phyloP scores from a whole-genome alignment of 2,113 vertebrate genomes.

The Gopherus flavomarginatus region DNA sequence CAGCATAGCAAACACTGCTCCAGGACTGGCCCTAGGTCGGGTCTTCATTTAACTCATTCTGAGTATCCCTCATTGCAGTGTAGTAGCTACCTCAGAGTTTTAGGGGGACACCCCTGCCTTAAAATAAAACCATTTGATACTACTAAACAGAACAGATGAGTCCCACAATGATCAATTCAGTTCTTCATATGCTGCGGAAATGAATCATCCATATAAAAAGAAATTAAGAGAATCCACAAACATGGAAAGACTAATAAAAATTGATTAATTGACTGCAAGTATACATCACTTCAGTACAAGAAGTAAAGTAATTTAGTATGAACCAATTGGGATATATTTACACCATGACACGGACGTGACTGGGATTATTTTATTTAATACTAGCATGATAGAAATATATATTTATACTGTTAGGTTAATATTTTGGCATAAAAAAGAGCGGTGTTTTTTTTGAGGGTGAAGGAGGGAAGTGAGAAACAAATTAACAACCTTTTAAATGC shows the following conservation, averaged over 20 bases:
- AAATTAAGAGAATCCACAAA: background rate
- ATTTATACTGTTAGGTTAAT: conserved; percentile 26
- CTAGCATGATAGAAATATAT: background rate
- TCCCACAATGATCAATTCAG: background rate
- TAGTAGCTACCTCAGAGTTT: background rate
- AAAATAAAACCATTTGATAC: background rate
- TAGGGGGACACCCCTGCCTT: background rate
- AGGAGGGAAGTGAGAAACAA: background rate
- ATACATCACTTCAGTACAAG: background rate
- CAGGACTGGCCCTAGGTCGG: background rate
- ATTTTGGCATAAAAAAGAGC: conserved; percentile 7
- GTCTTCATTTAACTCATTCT: background rate
- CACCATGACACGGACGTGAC: background rate
- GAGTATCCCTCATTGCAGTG: background rate
- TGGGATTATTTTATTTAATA: background rate
- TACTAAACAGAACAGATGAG: background rate
- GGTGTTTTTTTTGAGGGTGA: background rate
- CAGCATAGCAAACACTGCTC: background rate
- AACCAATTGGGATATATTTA: background rate
- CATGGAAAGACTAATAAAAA: background rate
- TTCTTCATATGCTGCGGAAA: background rate
- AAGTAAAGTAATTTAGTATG: background rate
- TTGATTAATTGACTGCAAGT: background rate
- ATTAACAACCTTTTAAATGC: conserved; percentile 46
- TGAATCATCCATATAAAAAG: background rate